Percentiles rank a stretch among this genome's conserved stretches.
Conservation (phyloP, 2,888 invertebrate genomes). For the Dastarcus helophoroides region DNA sequence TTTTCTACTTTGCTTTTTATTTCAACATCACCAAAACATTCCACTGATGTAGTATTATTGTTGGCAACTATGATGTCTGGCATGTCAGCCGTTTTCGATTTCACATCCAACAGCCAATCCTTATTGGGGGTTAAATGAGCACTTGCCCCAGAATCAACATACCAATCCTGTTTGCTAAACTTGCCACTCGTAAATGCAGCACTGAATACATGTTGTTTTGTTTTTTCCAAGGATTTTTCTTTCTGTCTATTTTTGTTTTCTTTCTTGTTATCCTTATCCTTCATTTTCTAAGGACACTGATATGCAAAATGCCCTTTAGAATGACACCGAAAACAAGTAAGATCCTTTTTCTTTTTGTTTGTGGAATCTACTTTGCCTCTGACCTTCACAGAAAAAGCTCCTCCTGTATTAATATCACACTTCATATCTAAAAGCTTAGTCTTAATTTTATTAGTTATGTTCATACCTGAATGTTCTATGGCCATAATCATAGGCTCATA, state of each 20-base stretch:
- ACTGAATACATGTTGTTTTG: constrained; percentile 13
- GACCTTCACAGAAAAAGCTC: no score
- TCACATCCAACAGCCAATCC: constrained; percentile 9
- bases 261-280: no score
- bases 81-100: no score
- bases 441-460: constrained; percentile 21
- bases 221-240: constrained; percentile 5
- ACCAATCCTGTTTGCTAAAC: constrained; percentile 15
- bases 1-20: no score
- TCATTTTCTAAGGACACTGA: no score
- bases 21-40: no score
- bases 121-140: constrained; percentile 15
- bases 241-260: constrained; percentile 2
- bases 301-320: no score
- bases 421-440: constrained; percentile 16
- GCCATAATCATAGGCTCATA: constrained; percentile 19
- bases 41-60: no score
- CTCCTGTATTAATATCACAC: constrained; percentile 1
- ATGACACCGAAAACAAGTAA: no score
- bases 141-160: constrained; percentile 17
- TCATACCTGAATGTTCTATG: constrained; percentile 19
- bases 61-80: no score
- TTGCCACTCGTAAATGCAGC: constrained; percentile 15
- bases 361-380: no score
- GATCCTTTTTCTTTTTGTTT: no score